Evolutionary conservation across 2,888 invertebrate genomes (phyloP).

Genomic region (Theristus sp.): DNA sequence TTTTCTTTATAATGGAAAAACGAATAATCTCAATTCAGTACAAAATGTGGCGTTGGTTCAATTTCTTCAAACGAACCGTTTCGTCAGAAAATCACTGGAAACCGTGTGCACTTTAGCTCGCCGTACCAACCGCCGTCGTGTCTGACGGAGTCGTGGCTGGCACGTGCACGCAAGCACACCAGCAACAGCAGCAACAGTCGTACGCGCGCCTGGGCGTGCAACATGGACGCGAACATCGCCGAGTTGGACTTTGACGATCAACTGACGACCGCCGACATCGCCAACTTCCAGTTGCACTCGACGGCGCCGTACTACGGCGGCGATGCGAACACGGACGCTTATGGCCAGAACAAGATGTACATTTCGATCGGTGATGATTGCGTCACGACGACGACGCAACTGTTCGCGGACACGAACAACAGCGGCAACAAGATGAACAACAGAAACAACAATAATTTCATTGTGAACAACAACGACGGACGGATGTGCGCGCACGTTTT

Average conservation of each 20-base stretch:
- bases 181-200: too few species aligned
- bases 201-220: conserved; percentile 9
- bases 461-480: background rate
- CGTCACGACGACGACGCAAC: background rate
- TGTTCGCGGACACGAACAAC: background rate
- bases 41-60: too few species aligned
- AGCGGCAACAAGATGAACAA: background rate
- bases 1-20: too few species aligned
- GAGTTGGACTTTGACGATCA: conserved; percentile 22
- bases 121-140: background rate
- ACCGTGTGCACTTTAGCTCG: too few species aligned
- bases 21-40: too few species aligned
- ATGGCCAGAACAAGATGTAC: background rate
- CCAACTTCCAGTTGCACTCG: background rate
- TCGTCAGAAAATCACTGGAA: too few species aligned
- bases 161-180: background rate
- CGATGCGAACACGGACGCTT: too few species aligned
- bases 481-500: too few species aligned
- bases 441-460: background rate
- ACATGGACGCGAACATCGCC: conserved; percentile 26
- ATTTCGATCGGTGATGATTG: background rate
- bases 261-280: background rate
- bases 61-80: too few species aligned
- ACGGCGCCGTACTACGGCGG: too few species aligned
- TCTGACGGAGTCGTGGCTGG: conserved; percentile 4